Evolutionary conservation across 1,140 invertebrate species (phyloP), one percentile per base, ranked within the genome.

Genomic region (Carposina sasakii): DNA sequence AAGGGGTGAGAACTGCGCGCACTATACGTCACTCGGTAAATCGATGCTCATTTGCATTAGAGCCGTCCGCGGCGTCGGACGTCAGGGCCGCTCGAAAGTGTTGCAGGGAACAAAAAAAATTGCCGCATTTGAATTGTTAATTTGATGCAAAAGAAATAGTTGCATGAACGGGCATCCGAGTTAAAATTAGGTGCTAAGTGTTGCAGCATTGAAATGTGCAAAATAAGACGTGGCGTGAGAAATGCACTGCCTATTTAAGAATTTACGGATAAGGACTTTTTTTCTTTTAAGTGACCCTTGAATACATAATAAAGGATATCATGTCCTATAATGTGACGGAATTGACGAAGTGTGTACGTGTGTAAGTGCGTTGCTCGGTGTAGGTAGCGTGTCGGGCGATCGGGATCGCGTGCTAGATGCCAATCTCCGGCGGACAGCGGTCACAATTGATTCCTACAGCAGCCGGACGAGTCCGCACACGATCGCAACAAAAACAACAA

Each of bases 21-120:
- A 42, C 58, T 63, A 66, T 73, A 74, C 71, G 78, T 78, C 75
- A 76, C 63, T 28, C 54, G 52, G 63, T 48, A 66, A 75, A 78
- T 81, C 81, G 77, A 84, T 81, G 62, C 71, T 81, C 70, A 84
- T 84, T 83, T 83, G 76, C 79, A 83, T 83, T 64, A 39, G 54
- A 63, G 67, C 63, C 71, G 74, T 55, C 71, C 66, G 42, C 68
- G 58, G 52, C 53, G 63, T 59, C 73, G 76, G 72, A 78, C 76
- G 76, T 73, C 75, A 71, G 66, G 62, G 67, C 62, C 68, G 71
- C 63, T 79, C 59, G 75, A 78, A 79, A 79, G 76, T 81, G 79
- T 83, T 68, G 75, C 64, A 54, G 58, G 36, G 52, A 62, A 57
- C 57, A 51, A 49, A 69, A 76, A 76, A 81, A 83, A 82, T 68